These are phyloP conservation scores for Scaptomyza graminum DNA, from an alignment of 1,140 invertebrate species.

Conservation along the genomic window DNA sequence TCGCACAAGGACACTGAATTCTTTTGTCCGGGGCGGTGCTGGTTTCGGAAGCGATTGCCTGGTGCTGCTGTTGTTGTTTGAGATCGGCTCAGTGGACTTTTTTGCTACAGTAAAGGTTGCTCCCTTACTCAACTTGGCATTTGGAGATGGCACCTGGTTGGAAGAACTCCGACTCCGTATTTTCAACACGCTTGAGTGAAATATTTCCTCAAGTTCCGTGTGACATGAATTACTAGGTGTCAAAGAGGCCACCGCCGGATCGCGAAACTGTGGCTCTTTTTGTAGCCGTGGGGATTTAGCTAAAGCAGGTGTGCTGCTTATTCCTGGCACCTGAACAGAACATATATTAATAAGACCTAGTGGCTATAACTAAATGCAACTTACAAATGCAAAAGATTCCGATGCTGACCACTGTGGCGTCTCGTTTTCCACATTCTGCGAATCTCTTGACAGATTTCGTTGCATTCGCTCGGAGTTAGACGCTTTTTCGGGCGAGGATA, in stretches of 20 bases:
- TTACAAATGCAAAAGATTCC: constrained; percentile 39
- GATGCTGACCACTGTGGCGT: neutral
- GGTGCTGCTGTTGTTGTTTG: too few relatives aligned
- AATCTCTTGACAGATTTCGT: constrained; percentile 14
- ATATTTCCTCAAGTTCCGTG: too few relatives aligned
- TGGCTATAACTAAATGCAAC: neutral
- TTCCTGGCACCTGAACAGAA: constrained; percentile 33
- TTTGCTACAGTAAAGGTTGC: neutral
- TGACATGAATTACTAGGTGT: too few relatives aligned
- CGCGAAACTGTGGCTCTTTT: neutral
- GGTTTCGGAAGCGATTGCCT: neutral
- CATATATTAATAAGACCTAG: neutral
- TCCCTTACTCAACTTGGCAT: neutral
- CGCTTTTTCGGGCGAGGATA: constrained; percentile 5
- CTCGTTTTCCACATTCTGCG: too few relatives aligned
- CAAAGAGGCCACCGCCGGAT: neutral
- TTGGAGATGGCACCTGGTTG: neutral
- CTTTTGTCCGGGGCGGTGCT: too few relatives aligned
- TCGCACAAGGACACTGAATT: neutral
- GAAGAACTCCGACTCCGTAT: too few relatives aligned
- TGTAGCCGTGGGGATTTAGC: neutral
- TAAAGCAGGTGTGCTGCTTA: constrained; percentile 47
- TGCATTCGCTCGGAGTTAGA: constrained; percentile 43
- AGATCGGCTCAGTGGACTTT: neutral
- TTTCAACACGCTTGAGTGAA: too few relatives aligned